These are phyloP conservation scores for Anoplius nigerrimus DNA, from an alignment of 2,888 invertebrate genomes.

Conservation along the genomic window DNA sequence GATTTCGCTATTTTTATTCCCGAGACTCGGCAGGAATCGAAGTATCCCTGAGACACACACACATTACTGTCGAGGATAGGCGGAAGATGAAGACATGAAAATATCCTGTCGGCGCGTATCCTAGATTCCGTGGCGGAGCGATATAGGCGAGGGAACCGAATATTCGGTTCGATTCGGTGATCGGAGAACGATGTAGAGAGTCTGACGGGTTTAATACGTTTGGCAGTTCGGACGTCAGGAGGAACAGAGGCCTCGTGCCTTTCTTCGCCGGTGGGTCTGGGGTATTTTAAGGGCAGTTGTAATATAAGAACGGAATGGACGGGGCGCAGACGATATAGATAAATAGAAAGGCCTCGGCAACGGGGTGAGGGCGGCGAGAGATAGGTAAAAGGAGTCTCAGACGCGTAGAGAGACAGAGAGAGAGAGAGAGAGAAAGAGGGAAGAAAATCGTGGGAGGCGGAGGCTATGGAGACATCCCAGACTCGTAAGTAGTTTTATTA, in stretches of 20 bases:
- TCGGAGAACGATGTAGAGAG: too few relatives aligned
- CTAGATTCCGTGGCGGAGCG: too few relatives aligned
- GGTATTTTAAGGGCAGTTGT: conserved; percentile 30
- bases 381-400: conserved; percentile 2
- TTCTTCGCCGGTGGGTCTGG: conserved; percentile 20
- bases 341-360: conserved; percentile 18
- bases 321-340: conserved; percentile 33
- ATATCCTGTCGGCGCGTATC: too few relatives aligned
- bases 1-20: too few relatives aligned
- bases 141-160: too few relatives aligned
- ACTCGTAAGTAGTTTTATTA: conserved; percentile 61
- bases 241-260: conserved; percentile 31
- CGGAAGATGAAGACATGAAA: too few relatives aligned
- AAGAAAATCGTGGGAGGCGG: not conserved
- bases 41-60: too few relatives aligned
- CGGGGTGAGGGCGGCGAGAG: conserved; percentile 21
- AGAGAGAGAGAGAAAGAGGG: conserved; percentile 26
- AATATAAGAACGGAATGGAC: conserved; percentile 39
- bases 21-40: too few relatives aligned
- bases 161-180: too few relatives aligned
- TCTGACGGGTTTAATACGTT: too few relatives aligned
- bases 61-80: too few relatives aligned
- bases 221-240: conserved; percentile 26
- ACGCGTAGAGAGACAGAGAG: conserved; percentile 27
- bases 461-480: conserved; percentile 33